Evolutionary conservation across 2,888 invertebrate species (phyloP).

Genomic region (Sinotaia quadrata): DNA sequence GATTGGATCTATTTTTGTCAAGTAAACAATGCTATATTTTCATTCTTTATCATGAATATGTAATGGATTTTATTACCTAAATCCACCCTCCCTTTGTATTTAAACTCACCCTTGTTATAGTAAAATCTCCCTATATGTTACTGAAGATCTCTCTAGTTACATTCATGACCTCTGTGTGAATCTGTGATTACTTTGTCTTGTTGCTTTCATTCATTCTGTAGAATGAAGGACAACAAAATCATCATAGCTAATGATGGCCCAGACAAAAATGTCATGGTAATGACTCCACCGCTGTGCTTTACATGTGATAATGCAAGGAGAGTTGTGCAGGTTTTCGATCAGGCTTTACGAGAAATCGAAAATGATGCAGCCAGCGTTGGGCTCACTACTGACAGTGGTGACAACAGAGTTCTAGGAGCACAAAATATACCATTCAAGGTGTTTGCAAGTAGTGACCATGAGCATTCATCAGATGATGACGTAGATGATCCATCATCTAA

Average conservation of each 20-base stretch:
- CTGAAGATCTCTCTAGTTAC: too few relatives aligned
- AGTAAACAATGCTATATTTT: too few relatives aligned
- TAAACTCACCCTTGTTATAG: too few relatives aligned
- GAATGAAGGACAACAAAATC: conserved; percentile 61
- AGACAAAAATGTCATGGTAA: conserved; percentile 60
- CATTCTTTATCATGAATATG: too few relatives aligned
- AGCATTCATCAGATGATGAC: conserved; percentile 31
- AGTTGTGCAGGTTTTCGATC: conserved; percentile 56
- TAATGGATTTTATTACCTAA: too few relatives aligned
- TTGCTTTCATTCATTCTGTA: too few relatives aligned
- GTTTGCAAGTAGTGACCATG: conserved; percentile 25
- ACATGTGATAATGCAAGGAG: conserved; percentile 62
- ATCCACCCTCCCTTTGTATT: too few relatives aligned
- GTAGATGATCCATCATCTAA: conserved; percentile 48
- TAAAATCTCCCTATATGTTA: too few relatives aligned
- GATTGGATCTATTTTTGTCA: too few relatives aligned
- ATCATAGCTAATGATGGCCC: conserved; percentile 60
- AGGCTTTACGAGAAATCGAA: conserved; percentile 48
- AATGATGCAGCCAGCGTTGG: conserved; percentile 37
- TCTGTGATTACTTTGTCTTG: too few relatives aligned
- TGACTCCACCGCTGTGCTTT: conserved; percentile 65
- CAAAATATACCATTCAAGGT: conserved; percentile 31
- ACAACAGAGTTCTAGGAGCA: neutral
- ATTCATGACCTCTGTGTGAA: too few relatives aligned
- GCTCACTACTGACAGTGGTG: conserved; percentile 11